phyloP scores from a whole-genome alignment of 37 sponge, comb jelly and placozoan species.

The Aphrocallistes beatrix region DNA sequence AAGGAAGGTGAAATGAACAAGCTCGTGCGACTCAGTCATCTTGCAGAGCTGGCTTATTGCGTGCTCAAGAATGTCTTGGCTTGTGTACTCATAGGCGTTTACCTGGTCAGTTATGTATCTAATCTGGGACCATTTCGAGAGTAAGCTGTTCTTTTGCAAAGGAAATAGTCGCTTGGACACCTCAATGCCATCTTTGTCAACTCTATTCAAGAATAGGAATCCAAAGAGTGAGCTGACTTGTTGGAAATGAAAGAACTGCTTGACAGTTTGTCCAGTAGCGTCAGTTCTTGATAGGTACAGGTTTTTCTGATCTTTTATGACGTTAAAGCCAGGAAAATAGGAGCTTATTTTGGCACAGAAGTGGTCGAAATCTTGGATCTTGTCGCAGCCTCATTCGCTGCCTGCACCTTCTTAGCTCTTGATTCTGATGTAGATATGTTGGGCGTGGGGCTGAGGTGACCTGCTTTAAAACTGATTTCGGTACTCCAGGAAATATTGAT shows the following conservation, averaged over 20 bases:
- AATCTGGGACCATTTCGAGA: conserved; percentile 20
- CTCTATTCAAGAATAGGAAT: conserved; percentile 18
- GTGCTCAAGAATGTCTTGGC: conserved; percentile 16
- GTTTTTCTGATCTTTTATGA: background rate
- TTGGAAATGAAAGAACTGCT: conserved; percentile 16
- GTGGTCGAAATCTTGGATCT: conserved; percentile 20
- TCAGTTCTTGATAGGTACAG: conserved; percentile 20
- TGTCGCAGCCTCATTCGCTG: conserved; percentile 19
- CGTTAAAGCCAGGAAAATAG: conserved; percentile 16
- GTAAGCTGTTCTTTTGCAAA: conserved; percentile 19
- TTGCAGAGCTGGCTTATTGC: conserved; percentile 20
- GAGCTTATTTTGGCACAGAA: conserved; percentile 7
- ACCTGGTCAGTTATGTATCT: conserved; percentile 19
- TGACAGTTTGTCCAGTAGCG: conserved; percentile 20
- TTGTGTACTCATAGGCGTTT: conserved; percentile 20
- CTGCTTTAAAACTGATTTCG: conserved; percentile 15
- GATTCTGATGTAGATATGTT: conserved; percentile 18
- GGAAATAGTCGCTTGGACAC: conserved; percentile 14
- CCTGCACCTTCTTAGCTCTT: conserved; percentile 19
- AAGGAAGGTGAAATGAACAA: conserved; percentile 13
- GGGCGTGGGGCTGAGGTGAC: conserved; percentile 20
- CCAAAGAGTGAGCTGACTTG: conserved; percentile 2
- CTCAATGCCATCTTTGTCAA: conserved; percentile 16
- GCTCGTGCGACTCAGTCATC: conserved; percentile 14
- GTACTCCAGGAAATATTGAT: conserved; percentile 16